Conservation (phyloP, 2,113 vertebrate species). For the Actenoides lindsayi region DNA sequence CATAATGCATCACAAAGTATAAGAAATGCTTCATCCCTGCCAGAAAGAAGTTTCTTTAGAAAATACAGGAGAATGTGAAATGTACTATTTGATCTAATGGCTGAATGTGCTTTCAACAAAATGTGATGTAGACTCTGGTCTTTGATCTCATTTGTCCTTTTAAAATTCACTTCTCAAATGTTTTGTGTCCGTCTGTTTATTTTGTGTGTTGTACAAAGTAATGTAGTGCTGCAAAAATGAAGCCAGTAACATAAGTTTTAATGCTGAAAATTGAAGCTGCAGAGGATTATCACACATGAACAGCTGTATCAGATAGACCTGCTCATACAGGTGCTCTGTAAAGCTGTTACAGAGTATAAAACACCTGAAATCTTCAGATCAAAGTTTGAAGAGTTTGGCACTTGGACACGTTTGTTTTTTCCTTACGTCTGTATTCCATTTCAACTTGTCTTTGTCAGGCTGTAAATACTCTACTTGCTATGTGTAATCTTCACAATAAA, state of each 20-base stretch:
- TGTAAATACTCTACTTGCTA: background rate
- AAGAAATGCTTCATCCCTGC: constrained; percentile 58
- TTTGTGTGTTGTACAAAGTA: constrained; percentile 39
- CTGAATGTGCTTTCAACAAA: constrained; percentile 70
- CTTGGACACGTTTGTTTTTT: background rate
- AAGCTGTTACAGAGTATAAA: background rate
- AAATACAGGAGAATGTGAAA: constrained; percentile 54
- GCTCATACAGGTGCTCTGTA: constrained; percentile 25
- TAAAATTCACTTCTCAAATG: constrained; percentile 67
- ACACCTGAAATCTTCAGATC: background rate
- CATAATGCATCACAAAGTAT: background rate
- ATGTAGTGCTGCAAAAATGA: constrained; percentile 51
- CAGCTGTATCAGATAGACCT: constrained; percentile 26
- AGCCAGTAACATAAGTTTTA: constrained; percentile 56
- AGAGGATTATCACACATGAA: constrained; percentile 39
- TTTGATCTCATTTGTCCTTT: constrained; percentile 72
- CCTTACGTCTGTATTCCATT: background rate
- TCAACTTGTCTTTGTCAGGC: background rate
- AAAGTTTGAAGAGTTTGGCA: background rate
- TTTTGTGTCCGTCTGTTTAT: constrained; percentile 71
- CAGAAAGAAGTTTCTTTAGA: constrained; percentile 61
- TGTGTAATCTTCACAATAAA: background rate
- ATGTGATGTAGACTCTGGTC: constrained; percentile 45
- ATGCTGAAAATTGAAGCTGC: constrained; percentile 47
- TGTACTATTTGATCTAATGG: constrained; percentile 67